Evolutionary conservation across 2,797 vertebrate genomes (phyloP).

Genomic region (Anguilla pacifica): DNA sequence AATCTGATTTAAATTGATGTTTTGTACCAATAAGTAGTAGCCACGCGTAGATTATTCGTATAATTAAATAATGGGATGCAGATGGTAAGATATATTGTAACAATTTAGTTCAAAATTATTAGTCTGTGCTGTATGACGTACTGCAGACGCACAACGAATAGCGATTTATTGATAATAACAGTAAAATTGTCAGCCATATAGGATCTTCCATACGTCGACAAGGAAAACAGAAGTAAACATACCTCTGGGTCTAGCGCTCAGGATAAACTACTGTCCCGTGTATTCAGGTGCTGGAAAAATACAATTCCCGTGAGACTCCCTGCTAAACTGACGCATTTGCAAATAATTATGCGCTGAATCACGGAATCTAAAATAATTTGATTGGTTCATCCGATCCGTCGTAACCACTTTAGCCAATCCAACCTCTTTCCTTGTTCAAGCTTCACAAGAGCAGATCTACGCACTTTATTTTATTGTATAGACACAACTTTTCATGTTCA

Average conservation of each 20-base stretch:
- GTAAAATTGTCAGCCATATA: background rate
- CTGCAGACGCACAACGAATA: background rate
- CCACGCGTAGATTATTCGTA: background rate
- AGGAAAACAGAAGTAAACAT: background rate
- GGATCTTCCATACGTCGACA: background rate
- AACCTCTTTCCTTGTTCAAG: background rate
- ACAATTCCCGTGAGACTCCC: conserved; percentile 11
- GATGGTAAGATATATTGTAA: background rate
- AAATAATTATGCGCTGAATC: background rate
- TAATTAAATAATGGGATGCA: background rate
- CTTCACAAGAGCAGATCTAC: background rate
- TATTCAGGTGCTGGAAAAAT: background rate
- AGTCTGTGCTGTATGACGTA: background rate
- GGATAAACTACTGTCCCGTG: background rate
- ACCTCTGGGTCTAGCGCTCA: background rate
- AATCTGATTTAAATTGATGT: background rate
- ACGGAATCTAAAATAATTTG: background rate
- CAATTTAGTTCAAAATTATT: background rate
- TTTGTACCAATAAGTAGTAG: background rate
- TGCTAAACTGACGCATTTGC: background rate
- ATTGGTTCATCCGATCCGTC: background rate
- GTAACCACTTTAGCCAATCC: background rate
- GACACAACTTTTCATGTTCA: too few relatives aligned
- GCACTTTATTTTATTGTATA: background rate
- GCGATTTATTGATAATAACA: background rate